Evolutionary conservation across 1,140 invertebrate species (phyloP).

Genomic region (Protaetia brevitarsis): DNA sequence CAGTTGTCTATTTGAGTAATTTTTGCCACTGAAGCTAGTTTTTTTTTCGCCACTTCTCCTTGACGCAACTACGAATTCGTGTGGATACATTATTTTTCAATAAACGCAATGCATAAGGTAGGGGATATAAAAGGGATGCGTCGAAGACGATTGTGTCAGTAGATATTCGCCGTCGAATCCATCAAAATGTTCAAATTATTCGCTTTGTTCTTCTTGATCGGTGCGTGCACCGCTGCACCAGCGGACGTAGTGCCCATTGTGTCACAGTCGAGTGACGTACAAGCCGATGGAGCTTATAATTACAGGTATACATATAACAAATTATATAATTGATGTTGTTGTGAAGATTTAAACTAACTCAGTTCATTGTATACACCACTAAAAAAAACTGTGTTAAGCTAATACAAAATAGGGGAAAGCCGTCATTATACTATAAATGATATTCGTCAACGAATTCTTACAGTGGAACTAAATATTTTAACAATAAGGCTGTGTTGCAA

Average conservation of each 20-base stretch:
- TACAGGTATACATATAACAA: slow-evolving; percentile 31
- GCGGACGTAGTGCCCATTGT: slow-evolving; percentile 49
- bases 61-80: not conserved
- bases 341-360: not conserved
- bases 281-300: slow-evolving; percentile 55
- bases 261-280: slow-evolving; percentile 52
- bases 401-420: no score
- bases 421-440: no score
- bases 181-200: not conserved
- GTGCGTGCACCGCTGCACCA: not conserved
- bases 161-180: not conserved
- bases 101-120: not conserved
- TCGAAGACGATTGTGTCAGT: not conserved
- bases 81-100: not conserved
- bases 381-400: no score
- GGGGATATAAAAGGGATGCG: not conserved
- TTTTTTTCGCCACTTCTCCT: not conserved
- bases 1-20: not conserved
- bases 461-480: no score
- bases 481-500: no score
- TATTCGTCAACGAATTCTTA: no score
- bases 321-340: not conserved
- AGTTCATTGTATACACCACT: no score
- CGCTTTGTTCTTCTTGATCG: not conserved
- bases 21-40: slow-evolving; percentile 9